phyloP scores from a whole-genome alignment of 2,113 vertebrate species.

The Argyrosomus japonicus region DNA sequence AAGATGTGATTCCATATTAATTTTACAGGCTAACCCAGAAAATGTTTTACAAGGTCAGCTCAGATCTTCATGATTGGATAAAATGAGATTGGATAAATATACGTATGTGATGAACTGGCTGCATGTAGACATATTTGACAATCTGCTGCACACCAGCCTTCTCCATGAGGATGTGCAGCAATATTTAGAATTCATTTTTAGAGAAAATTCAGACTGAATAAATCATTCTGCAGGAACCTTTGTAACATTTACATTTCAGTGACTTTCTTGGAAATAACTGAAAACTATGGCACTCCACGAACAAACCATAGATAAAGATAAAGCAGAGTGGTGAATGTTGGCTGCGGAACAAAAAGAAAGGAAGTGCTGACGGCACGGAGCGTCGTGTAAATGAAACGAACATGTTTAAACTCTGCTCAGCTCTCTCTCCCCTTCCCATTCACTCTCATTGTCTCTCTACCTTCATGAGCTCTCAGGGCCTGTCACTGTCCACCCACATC shows the following conservation, averaged over 20 bases:
- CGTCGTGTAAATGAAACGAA: background rate
- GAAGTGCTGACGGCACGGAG: conserved; percentile 39
- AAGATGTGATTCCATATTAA: background rate
- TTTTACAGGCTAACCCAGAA: too few relatives aligned
- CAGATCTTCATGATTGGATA: background rate
- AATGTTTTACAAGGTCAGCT: background rate
- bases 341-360: background rate
- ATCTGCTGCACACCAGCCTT: background rate
- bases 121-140: background rate
- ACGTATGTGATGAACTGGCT: background rate
- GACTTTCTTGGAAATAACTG: background rate
- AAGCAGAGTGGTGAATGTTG: background rate
- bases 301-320: too few relatives aligned
- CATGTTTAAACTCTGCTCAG: background rate
- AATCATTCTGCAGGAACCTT: background rate
- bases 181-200: background rate
- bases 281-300: background rate
- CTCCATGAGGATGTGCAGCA: background rate
- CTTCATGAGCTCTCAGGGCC: conserved; percentile 47
- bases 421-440: conserved; percentile 17
- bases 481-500: conserved; percentile 75
- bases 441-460: conserved; percentile 55
- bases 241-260: background rate
- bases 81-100: too few relatives aligned
- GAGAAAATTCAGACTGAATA: background rate